These are phyloP conservation scores for Globicephala melas DNA, from an alignment of 2,113 vertebrate species.

Conservation along the genomic window DNA sequence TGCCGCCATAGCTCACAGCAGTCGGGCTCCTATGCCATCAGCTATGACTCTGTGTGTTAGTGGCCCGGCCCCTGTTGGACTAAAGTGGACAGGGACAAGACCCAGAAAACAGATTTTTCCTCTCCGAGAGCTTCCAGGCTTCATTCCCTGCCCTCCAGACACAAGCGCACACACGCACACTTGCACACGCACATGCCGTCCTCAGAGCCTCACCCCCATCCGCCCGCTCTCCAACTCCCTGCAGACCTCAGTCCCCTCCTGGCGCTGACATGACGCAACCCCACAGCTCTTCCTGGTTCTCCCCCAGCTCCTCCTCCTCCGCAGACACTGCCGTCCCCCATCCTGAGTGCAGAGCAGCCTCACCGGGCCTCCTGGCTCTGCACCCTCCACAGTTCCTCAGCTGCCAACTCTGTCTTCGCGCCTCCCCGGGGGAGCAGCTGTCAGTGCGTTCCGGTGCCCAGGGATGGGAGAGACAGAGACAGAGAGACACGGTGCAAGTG, in stretches of 20 bases:
- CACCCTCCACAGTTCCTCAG: background rate
- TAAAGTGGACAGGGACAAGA: background rate
- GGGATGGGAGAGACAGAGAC: background rate
- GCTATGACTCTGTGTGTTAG: background rate
- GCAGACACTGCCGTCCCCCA: background rate
- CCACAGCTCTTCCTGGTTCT: background rate
- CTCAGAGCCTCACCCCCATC: too few relatives aligned
- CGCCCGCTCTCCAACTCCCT: background rate
- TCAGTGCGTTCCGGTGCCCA: conserved; percentile 35
- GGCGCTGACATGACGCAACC: background rate
- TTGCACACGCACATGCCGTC: accelerated
- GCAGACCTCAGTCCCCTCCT: background rate
- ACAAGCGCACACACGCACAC: accelerated
- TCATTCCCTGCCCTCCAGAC: background rate
- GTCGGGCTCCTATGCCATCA: background rate
- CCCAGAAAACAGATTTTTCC: background rate
- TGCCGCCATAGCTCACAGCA: background rate
- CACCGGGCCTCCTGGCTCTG: background rate
- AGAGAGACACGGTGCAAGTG: background rate
- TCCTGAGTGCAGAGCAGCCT: background rate
- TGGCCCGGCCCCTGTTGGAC: too few relatives aligned
- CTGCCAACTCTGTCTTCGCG: conserved; percentile 57
- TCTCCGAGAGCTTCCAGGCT: background rate
- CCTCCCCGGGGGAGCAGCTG: conserved; percentile 63
- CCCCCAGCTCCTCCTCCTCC: background rate